Percentiles rank a stretch among this genome's conserved stretches.
phyloP scores from a whole-genome alignment of 1,140 invertebrate species.

The Hyposmocoma kahamanoa region DNA sequence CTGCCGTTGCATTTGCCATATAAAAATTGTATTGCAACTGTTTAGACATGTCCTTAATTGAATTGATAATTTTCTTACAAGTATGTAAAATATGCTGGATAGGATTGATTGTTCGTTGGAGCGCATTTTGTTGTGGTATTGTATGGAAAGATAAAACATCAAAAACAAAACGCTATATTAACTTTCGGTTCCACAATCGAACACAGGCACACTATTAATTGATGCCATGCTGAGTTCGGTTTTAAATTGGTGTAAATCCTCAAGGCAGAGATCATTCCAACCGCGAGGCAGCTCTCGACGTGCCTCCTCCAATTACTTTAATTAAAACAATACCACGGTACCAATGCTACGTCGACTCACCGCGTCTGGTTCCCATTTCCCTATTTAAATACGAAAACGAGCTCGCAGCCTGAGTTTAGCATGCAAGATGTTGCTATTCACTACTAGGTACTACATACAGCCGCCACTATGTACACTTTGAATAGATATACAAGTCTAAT shows the following conservation, averaged over 20 bases:
- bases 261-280: conserved; percentile 69
- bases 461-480: conserved; percentile 14
- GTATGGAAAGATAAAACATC: background rate
- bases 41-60: background rate
- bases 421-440: conserved; percentile 62
- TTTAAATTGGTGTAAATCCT: conserved; percentile 72
- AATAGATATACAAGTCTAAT: background rate
- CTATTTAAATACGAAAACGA: conserved; percentile 73
- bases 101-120: no score
- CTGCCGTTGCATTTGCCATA: conserved; percentile 48
- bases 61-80: conserved; percentile 8
- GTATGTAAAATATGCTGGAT: no score
- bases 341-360: conserved; percentile 66
- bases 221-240: conserved; percentile 53
- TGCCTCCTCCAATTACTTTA: conserved; percentile 71
- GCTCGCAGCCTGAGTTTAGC: conserved; percentile 56
- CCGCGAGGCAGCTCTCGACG: conserved; percentile 59
- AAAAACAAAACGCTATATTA: background rate
- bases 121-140: no score
- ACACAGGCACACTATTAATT: conserved; percentile 57
- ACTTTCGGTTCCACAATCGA: conserved; percentile 26
- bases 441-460: conserved; percentile 29
- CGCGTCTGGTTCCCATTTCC: conserved; percentile 70
- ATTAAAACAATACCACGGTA: conserved; percentile 70
- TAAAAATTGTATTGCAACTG: conserved; percentile 17